phyloP scores from a whole-genome alignment of 2,113 vertebrate species.

The Eublepharis macularius region DNA sequence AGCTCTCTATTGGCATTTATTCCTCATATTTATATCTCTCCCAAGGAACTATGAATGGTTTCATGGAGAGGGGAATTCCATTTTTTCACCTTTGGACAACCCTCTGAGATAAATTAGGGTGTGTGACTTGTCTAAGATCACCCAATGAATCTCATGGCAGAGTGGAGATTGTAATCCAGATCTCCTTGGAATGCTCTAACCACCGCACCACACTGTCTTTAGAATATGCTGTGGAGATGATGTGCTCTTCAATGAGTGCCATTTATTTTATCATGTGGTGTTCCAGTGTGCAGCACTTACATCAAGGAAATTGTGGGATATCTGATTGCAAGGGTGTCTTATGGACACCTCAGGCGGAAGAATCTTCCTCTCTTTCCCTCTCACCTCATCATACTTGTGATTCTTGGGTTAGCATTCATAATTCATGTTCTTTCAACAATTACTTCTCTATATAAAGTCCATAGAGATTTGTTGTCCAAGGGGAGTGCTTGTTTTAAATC shows the following conservation, averaged over 20 bases:
- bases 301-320: not conserved
- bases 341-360: not conserved
- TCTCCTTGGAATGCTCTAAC: too few relatives aligned
- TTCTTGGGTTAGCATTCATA: not conserved
- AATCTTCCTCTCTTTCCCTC: not conserved
- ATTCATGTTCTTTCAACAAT: not conserved
- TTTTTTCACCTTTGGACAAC: too few relatives aligned
- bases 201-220: too few relatives aligned
- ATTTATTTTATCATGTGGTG: not conserved
- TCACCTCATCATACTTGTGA: not conserved
- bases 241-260: not conserved
- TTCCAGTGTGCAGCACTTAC: not conserved
- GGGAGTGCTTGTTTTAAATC: not conserved
- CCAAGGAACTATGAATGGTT: too few relatives aligned
- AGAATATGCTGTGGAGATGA: not conserved
- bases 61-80: too few relatives aligned
- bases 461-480: not conserved
- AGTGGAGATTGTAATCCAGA: too few relatives aligned
- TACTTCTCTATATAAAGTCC: not conserved
- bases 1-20: too few relatives aligned
- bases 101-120: too few relatives aligned
- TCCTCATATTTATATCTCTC: too few relatives aligned
- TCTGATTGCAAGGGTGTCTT: too few relatives aligned
- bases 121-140: too few relatives aligned
- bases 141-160: too few relatives aligned